Base-by-base conservation (phyloP, 1,140 invertebrate genomes). In the Potamilus streckersoni region DNA sequence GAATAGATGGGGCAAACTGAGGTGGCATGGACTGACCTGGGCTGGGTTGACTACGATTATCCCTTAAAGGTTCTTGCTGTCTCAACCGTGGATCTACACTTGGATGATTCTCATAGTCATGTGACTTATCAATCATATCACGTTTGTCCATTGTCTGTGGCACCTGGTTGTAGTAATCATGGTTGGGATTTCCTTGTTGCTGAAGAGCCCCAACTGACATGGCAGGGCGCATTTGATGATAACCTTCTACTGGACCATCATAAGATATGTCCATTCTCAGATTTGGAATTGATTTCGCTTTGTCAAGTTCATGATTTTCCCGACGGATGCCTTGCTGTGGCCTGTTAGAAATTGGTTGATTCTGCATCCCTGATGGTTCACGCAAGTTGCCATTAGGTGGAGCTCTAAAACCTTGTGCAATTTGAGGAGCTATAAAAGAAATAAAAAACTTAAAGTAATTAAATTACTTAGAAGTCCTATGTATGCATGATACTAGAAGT, bases 281-380 rank as follows among this genome's bases (percentile, higher is more conserved):
- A 70, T 85, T 86, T 14, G 85, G 84, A 27, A 86, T 86, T 15
- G 86, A 88, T 68, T 85, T 86, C 16, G 86, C 85, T 58, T 84
- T 82, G 12, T 82, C 86, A 59, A 79, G 58, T 31, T 83, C 82
- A n/a, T 82, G 74, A 60, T 77, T 80, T 72, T 68, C 79, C 71
- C 63, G 58, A 56, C 16, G 56, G 61, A 59, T 20, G 74, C 71
- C n/a, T 4, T 69, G 80, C 20, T 55, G 63, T 72, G 69, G 27
- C 65, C 27, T 69, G n/a, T 71, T 74, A 58, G 71, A 67, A 63
- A 63, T 69, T 27, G 62, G 69, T n/a, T 69, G 75, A 38, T 16
- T 16, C 27, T 69, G 68, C 19, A 63, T 31, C 20, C 72, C 60
- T n/a, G 64, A 20, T n/a, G 58, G 60, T 16, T 80, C 79, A 59